A percentile compares a stretch with the other conserved stretches of the same genome.
Evolutionary conservation across 2,113 vertebrate species (phyloP).

Genomic region (Poeciliopsis occidentalis): DNA sequence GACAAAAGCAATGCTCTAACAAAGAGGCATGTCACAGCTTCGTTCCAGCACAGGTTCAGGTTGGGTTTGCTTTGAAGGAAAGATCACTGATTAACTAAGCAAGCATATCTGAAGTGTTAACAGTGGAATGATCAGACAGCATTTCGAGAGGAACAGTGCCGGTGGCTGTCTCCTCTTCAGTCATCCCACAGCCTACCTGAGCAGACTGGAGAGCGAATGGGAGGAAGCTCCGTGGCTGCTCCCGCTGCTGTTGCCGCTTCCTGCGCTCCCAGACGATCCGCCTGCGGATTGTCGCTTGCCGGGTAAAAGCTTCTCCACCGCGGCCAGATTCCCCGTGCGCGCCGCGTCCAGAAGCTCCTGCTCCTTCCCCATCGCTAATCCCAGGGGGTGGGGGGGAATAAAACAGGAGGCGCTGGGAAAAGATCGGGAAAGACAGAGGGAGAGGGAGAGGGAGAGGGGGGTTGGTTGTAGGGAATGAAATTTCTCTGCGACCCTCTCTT

Average conservation of each 20-base stretch:
- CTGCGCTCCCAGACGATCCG: conserved; percentile 75
- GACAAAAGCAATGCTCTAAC: conserved; percentile 60
- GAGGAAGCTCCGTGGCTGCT: conserved; percentile 80
- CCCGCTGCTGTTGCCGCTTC: conserved; percentile 74
- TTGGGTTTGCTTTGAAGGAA: conserved; percentile 39
- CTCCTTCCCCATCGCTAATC: conserved; percentile 91
- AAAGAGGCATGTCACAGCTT: conserved; percentile 70
- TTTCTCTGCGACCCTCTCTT: conserved; percentile 54
- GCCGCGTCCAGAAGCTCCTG: conserved; percentile 97
- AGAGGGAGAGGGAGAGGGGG: conserved; percentile 21
- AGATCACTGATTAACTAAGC: background rate
- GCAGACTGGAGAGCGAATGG: conserved; percentile 91
- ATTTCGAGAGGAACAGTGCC: background rate
- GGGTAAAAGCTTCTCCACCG: conserved; percentile 93
- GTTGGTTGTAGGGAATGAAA: conserved; percentile 48
- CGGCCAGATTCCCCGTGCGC: conserved; percentile 92
- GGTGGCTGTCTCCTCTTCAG: background rate
- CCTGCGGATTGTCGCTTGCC: conserved; percentile 89
- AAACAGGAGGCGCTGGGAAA: conserved; percentile 55
- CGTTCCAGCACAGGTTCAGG: conserved; percentile 33
- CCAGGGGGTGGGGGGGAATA: conserved; percentile 4
- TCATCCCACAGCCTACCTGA: conserved; percentile 81
- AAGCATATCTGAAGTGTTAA: background rate
- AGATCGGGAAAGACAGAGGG: conserved; percentile 27
- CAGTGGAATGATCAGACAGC: background rate